A percentile compares a stretch with the other conserved stretches of the same genome.
Evolutionary conservation across 2,113 vertebrate species (phyloP).

Genomic region (Phaethornis superciliosus): DNA sequence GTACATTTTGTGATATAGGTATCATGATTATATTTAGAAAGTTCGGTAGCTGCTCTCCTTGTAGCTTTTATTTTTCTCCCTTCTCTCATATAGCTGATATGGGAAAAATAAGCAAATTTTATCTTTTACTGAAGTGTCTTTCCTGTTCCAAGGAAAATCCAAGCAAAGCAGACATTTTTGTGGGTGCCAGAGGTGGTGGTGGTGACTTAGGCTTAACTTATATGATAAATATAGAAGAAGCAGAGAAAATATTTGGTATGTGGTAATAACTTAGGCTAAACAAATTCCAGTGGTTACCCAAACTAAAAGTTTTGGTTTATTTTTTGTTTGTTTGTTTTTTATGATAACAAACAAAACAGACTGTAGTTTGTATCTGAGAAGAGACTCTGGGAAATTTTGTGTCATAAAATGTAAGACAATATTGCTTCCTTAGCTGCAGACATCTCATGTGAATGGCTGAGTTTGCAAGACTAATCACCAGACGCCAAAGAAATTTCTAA

Average conservation of each 20-base stretch:
- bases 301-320: neutral
- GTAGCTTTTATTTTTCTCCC: neutral
- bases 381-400: neutral
- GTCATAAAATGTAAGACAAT: neutral
- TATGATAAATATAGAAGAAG: conserved; percentile 54
- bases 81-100: neutral
- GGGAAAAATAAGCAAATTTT: neutral
- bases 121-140: neutral
- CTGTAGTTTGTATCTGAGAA: neutral
- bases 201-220: conserved; percentile 14
- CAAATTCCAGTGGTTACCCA: conserved; percentile 43
- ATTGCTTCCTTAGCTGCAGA: neutral
- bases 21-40: neutral
- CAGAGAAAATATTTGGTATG: conserved; percentile 28
- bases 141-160: neutral
- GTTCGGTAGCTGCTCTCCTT: neutral
- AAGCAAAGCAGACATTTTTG: conserved; percentile 52
- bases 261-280: conserved; percentile 19
- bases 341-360: neutral
- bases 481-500: neutral
- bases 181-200: neutral
- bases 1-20: neutral
- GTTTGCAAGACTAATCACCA: neutral
- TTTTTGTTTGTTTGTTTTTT: neutral
- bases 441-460: neutral